Evolutionary conservation across 2,113 vertebrate species (phyloP).

Genomic region (Spermophilus dauricus): DNA sequence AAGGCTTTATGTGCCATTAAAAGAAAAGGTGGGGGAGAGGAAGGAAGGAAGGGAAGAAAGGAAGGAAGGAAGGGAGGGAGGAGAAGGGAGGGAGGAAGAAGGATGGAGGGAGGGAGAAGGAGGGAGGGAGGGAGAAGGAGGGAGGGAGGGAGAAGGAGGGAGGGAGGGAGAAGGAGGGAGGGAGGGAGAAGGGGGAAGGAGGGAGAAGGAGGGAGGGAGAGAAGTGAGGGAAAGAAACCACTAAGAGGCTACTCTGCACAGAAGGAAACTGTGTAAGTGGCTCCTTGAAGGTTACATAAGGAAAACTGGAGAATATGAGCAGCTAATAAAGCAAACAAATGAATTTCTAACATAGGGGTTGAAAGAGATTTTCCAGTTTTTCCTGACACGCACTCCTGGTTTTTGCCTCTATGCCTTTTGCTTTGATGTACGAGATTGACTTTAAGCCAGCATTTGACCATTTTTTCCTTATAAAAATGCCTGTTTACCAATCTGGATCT

Average conservation of each 20-base stretch:
- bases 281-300: not conserved
- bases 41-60: too few species aligned
- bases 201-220: too few species aligned
- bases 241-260: conserved; percentile 41
- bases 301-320: not conserved
- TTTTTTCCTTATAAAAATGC: conserved; percentile 5
- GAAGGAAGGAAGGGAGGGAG: too few species aligned
- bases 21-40: not conserved
- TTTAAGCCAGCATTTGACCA: not conserved
- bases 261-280: not conserved
- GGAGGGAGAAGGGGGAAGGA: too few species aligned
- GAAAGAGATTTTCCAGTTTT: not conserved
- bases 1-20: not conserved
- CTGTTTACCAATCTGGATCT: not conserved
- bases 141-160: too few species aligned
- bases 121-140: too few species aligned
- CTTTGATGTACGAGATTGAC: conserved; percentile 7
- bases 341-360: not conserved
- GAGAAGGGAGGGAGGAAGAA: too few species aligned
- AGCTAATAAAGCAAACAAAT: conserved; percentile 5
- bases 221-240: too few species aligned
- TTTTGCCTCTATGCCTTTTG: conserved; percentile 12
- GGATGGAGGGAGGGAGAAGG: too few species aligned
- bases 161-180: accelerated
- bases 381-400: not conserved